Conservation (phyloP, 2,888 invertebrate genomes). For the Caenorhabditis afra region DNA sequence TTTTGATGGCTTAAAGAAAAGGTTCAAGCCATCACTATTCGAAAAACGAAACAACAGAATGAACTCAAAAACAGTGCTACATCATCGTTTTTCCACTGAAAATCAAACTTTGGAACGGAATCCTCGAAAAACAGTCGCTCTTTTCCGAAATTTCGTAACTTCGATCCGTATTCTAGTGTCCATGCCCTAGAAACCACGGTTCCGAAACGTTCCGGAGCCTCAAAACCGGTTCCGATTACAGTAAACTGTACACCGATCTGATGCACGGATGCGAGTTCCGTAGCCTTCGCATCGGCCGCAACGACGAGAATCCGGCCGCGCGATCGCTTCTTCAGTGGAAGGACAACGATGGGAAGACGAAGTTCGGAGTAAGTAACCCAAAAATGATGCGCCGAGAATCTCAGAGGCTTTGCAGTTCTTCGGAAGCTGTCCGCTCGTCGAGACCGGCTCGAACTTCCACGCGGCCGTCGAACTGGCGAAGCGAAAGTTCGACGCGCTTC, state of each 20-base stretch:
- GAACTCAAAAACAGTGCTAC: too few species aligned
- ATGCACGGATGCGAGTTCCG: constrained; percentile 34
- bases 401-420: constrained; percentile 44
- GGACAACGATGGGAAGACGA: neutral
- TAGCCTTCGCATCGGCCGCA: constrained; percentile 15
- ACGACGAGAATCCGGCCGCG: neutral
- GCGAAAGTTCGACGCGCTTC: constrained; percentile 18
- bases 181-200: too few species aligned
- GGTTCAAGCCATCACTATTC: too few species aligned
- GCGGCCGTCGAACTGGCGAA: constrained; percentile 7
- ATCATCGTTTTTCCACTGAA: too few species aligned
- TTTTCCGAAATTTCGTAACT: too few species aligned
- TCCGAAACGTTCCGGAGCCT: too few species aligned
- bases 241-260: constrained; percentile 20
- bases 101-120: too few species aligned
- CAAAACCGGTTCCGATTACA: constrained; percentile 12
- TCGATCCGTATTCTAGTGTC: too few species aligned
- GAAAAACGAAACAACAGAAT: too few species aligned
- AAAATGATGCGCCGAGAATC: too few species aligned
- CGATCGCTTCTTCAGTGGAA: constrained; percentile 17
- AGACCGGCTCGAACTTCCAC: constrained; percentile 3
- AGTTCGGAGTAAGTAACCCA: constrained; percentile 22
- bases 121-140: too few species aligned
- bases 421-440: neutral
- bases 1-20: too few species aligned